Evolutionary conservation across 1,140 invertebrate genomes (phyloP).

Genomic region (Diploscapter pachys): DNA sequence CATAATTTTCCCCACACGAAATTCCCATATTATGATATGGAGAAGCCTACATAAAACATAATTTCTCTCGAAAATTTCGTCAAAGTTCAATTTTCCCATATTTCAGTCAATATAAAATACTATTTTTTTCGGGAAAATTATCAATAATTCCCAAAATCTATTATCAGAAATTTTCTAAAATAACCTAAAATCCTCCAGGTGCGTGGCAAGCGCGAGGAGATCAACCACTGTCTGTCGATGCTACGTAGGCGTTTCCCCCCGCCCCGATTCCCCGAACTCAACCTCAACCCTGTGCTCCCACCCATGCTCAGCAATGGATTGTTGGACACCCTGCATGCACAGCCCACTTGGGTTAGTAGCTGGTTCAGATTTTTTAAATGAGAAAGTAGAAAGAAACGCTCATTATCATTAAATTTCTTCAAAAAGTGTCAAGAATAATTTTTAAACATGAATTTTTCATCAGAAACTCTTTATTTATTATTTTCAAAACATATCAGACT

Average conservation of each 20-base stretch:
- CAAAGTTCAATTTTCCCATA: neutral
- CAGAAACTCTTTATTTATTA: neutral
- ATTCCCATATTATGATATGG: too few species aligned
- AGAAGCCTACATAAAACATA: too few species aligned
- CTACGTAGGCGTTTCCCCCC: constrained; percentile 52
- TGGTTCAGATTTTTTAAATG: neutral
- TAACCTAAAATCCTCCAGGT: constrained; percentile 21
- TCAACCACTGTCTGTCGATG: constrained; percentile 58
- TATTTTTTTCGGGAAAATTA: neutral
- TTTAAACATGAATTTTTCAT: neutral
- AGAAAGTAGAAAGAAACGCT: too few species aligned
- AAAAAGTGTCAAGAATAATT: neutral
- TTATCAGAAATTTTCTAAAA: too few species aligned
- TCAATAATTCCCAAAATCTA: too few species aligned
- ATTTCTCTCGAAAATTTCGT: too few species aligned
- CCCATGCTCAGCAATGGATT: constrained; percentile 32
- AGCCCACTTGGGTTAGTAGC: constrained; percentile 38
- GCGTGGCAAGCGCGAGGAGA: constrained; percentile 53
- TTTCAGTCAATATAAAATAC: neutral
- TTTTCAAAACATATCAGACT: too few species aligned
- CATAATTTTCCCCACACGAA: neutral
- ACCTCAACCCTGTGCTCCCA: constrained; percentile 56
- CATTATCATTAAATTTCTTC: neutral
- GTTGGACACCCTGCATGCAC: constrained; percentile 29
- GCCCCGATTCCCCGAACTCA: constrained; percentile 54